Evolutionary conservation across 92 coral and sea anemone genomes (phyloP), one percentile per base, ranked within the genome.

Genomic region (Porites cylindrica): DNA sequence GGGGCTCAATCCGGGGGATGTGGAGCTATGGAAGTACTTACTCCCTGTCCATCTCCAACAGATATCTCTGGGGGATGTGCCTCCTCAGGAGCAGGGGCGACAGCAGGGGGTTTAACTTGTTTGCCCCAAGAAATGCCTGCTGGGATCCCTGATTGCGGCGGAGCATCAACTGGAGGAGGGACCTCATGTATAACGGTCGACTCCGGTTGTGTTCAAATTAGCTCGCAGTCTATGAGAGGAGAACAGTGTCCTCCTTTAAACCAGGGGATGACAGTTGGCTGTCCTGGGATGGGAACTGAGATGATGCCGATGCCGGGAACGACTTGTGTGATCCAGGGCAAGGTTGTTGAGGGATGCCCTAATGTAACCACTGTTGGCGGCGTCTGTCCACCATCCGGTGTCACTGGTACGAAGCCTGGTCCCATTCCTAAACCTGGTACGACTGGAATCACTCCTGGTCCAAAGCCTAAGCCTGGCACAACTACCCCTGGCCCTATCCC

Each of bases 271-370:
- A 14, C 77, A 53, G 24, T 68, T 1, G 78, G 86, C 6, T 73
- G 80, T 54, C 51, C 80, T 13, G 80, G 73, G 6, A 18, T 73
- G 72, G 87, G 80, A 72, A 14, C 87, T 58, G 52, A 56, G 23
- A 63, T 60, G 0, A 79, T 66, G 50, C 62, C 72, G 0, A 79
- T 66, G 50, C 62, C 64, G 20, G 85, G 78, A 82, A 54, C 78
- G 9, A 26, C 85, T 0, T 83, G 87, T 10, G 87, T 83, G 81
- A 83, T 83, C 23, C 63, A 83, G 5, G 87, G 87, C 17, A 83
- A 83, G 54, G 74, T 83, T 20, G 68, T 75, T 0, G 87, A 63
- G 66, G 87, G 73, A 63, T 83, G 80, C 47, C 80, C 87, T 16
- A 83, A 73, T 52, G 64, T 43, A 13, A 81, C 77, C 60, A 60